Conservation (phyloP, 2,797 vertebrate species). For the Iguana delicatissima region DNA sequence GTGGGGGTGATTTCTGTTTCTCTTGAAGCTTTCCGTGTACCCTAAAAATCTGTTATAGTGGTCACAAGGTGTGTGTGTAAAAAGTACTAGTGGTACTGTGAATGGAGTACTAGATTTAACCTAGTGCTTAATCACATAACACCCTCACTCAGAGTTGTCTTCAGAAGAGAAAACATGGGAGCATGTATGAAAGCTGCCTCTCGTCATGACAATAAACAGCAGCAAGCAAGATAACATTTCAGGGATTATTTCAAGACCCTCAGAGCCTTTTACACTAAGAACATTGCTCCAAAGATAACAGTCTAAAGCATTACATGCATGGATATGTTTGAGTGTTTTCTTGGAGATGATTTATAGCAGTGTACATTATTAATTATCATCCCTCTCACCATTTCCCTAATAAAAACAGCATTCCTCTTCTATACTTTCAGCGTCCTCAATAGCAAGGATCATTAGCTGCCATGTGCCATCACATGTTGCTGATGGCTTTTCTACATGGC, state of each 20-base stretch:
- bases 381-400: not conserved
- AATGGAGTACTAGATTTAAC: not conserved
- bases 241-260: not conserved
- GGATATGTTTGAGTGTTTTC: not conserved
- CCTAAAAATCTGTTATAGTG: too few relatives aligned
- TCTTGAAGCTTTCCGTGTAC: too few relatives aligned
- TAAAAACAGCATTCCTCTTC: not conserved
- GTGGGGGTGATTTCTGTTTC: too few relatives aligned
- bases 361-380: constrained; percentile 6
- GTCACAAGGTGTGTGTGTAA: too few relatives aligned
- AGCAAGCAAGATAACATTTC: not conserved
- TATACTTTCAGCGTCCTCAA: not conserved
- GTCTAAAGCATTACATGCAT: not conserved
- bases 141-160: not conserved
- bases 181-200: not conserved
- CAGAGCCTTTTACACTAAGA: not conserved
- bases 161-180: not conserved
- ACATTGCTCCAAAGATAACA: not conserved
- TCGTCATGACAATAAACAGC: not conserved
- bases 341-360: not conserved
- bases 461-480: not conserved
- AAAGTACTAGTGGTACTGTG: not conserved
- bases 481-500: not conserved
- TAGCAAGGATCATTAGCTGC: not conserved
- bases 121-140: not conserved